phyloP scores from a whole-genome alignment of 2,888 invertebrate genomes.

The Brachyptera risi region DNA sequence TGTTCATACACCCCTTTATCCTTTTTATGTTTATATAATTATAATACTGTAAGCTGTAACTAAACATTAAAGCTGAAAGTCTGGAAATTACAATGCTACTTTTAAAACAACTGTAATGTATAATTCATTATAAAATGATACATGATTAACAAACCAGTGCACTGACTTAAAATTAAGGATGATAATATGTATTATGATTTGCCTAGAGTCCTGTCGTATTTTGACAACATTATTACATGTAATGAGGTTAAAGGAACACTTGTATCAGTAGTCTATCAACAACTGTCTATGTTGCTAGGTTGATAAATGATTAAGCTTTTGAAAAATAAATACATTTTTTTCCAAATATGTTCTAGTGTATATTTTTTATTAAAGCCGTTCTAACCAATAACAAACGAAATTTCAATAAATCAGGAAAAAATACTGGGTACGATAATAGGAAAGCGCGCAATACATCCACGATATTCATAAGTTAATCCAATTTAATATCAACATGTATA shows the following conservation, averaged over 20 bases:
- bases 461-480: slow-evolving; percentile 4
- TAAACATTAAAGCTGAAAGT: too few species aligned
- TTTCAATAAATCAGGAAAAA: not conserved
- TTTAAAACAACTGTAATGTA: too few species aligned
- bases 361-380: not conserved
- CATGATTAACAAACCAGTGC: too few species aligned
- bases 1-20: too few species aligned
- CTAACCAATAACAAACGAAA: not conserved
- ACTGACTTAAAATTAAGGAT: too few species aligned
- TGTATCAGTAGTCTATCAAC: slow-evolving; percentile 12
- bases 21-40: too few species aligned
- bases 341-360: not conserved
- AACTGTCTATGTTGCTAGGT: slow-evolving; percentile 16
- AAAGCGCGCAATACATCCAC: not conserved
- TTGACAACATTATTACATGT: too few species aligned
- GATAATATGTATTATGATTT: not conserved
- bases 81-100: too few species aligned
- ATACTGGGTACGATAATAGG: slow-evolving; percentile 2
- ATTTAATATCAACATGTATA: slow-evolving; percentile 10
- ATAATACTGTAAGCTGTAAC: too few species aligned
- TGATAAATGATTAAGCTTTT: slow-evolving; percentile 16
- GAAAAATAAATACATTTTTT: slow-evolving; percentile 6
- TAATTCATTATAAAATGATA: too few species aligned
- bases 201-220: too few species aligned
- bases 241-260: slow-evolving; percentile 2